These are phyloP conservation scores for Hipposideros armiger DNA, from an alignment of 2,113 vertebrate species.

Conservation along the genomic window DNA sequence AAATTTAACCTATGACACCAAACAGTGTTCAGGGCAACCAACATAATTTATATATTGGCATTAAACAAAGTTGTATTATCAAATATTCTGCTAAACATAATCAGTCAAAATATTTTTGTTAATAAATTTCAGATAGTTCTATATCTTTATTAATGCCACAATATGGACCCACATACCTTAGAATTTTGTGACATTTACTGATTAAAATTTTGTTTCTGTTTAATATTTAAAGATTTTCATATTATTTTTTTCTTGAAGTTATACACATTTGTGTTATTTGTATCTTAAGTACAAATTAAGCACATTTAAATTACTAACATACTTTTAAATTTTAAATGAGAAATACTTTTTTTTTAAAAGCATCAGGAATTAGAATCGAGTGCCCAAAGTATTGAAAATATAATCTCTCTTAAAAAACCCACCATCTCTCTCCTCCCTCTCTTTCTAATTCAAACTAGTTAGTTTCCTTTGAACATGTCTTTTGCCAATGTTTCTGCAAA, in stretches of 20 bases:
- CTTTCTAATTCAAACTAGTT: conserved; percentile 74
- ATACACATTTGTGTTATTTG: conserved; percentile 47
- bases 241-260: conserved; percentile 58
- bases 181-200: conserved; percentile 46
- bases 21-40: background rate
- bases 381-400: conserved; percentile 74
- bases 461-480: conserved; percentile 71
- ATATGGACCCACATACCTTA: background rate
- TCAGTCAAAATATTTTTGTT: conserved; percentile 31
- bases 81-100: conserved; percentile 38
- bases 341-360: conserved; percentile 71
- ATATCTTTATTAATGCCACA: conserved; percentile 38
- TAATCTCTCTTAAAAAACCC: conserved; percentile 73
- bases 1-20: background rate
- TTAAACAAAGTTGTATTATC: conserved; percentile 26
- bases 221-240: conserved; percentile 46
- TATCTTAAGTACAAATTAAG: conserved; percentile 69
- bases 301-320: conserved; percentile 66
- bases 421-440: conserved; percentile 55
- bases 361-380: conserved; percentile 61
- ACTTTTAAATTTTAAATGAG: conserved; percentile 70
- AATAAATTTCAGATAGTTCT: conserved; percentile 32
- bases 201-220: conserved; percentile 59
- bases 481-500: conserved; percentile 76
- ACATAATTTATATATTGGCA: background rate